Conservation (phyloP, 2,797 vertebrate genomes). For the Scyliorhinus canicula region DNA sequence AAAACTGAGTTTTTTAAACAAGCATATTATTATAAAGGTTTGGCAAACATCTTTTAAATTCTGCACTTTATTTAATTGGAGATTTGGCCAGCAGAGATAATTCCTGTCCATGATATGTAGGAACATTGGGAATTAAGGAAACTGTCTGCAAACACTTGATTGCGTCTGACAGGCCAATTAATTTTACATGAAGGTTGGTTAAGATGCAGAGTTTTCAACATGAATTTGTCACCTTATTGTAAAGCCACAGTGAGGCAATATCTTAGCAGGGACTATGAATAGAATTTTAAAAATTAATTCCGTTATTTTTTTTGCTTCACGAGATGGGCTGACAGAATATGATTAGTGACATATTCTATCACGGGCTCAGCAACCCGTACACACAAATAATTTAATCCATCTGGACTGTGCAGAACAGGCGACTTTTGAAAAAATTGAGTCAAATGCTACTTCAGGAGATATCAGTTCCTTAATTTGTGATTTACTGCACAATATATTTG, state of each 20-base stretch:
- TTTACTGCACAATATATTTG: neutral
- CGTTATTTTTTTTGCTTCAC: neutral
- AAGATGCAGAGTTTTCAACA: neutral
- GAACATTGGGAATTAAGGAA: neutral
- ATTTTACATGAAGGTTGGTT: slow-evolving; percentile 26
- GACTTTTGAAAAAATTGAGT: slow-evolving; percentile 3
- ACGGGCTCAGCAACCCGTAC: neutral
- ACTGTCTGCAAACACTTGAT: neutral
- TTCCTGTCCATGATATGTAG: neutral
- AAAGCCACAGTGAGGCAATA: neutral
- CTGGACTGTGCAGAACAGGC: neutral
- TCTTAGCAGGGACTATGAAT: neutral
- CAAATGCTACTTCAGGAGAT: neutral
- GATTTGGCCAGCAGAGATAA: neutral
- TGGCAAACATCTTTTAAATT: neutral
- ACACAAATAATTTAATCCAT: slow-evolving; percentile 11
- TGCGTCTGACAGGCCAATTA: slow-evolving; percentile 28
- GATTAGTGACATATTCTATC: slow-evolving; percentile 12
- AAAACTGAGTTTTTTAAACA: neutral
- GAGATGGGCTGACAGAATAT: slow-evolving; percentile 25
- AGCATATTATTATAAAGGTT: neutral
- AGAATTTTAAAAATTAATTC: slow-evolving; percentile 14
- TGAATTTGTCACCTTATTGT: neutral
- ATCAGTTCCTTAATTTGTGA: slow-evolving; percentile 25
- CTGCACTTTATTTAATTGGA: neutral